A percentile compares a stretch with the other conserved stretches of the same genome.
These are phyloP conservation scores for Malthinus flaveolus DNA, from an alignment of 2,888 invertebrate species.

Conservation along the genomic window DNA sequence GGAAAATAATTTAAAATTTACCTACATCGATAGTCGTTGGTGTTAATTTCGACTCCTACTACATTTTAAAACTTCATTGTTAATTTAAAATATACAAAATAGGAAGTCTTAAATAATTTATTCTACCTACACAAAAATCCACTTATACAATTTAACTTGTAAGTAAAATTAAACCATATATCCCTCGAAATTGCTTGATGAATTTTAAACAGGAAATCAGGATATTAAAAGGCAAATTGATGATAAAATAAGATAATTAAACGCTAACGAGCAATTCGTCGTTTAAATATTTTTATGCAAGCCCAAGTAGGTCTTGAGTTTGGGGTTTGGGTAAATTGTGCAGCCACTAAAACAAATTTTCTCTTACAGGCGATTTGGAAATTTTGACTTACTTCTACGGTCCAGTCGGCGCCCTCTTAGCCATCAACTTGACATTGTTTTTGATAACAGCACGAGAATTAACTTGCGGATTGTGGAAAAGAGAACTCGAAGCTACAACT, in stretches of 20 bases:
- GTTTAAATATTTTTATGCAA: background rate
- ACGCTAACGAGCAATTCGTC: background rate
- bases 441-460: constrained; percentile 80
- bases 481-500: constrained; percentile 82
- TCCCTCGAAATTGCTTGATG: constrained; percentile 7
- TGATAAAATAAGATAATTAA: background rate
- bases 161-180: background rate
- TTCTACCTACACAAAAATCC: constrained; percentile 9
- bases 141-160: background rate
- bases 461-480: constrained; percentile 86
- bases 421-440: constrained; percentile 79
- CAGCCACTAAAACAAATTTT: background rate
- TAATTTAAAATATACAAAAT: constrained; percentile 12
- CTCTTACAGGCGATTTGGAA: constrained; percentile 69
- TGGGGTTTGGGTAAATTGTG: no score
- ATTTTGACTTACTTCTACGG: constrained; percentile 85
- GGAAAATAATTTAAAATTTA: background rate
- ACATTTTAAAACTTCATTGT: background rate
- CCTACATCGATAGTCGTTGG: background rate
- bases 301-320: no score
- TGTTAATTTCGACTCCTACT: constrained; percentile 6
- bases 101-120: constrained; percentile 13
- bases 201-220: constrained; percentile 19
- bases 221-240: constrained; percentile 14
- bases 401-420: constrained; percentile 77